Conservation (phyloP, 2,888 invertebrate species). For the Fragum sueziense region DNA sequence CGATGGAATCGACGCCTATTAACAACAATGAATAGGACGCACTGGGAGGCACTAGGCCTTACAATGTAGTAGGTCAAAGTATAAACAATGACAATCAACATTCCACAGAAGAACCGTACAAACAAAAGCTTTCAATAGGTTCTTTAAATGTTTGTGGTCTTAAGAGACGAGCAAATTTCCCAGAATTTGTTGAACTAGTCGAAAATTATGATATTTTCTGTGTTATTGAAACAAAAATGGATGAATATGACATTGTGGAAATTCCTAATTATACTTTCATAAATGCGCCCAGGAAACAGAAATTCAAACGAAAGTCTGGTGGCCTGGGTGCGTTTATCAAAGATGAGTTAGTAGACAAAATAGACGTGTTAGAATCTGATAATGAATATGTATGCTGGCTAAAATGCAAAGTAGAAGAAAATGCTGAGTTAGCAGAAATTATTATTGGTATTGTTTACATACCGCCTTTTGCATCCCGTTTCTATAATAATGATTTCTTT, state of each 20-base stretch:
- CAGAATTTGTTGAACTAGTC: not conserved
- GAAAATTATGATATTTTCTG: not conserved
- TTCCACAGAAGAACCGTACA: not conserved
- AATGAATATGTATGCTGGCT: conserved; percentile 5
- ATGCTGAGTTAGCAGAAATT: not conserved
- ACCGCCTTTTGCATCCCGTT: too few species aligned
- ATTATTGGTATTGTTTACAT: not conserved
- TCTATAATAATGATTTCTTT: too few species aligned
- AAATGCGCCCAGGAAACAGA: not conserved
- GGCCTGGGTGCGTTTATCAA: too few species aligned
- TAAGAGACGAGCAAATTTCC: not conserved
- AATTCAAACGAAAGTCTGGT: too few species aligned
- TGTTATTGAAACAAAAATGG: not conserved
- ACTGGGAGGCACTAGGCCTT: not conserved
- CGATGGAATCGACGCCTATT: not conserved
- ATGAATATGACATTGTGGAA: too few species aligned
- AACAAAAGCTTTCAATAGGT: not conserved
- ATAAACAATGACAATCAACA: not conserved
- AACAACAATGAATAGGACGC: not conserved
- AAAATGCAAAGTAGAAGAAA: too few species aligned
- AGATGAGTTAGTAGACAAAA: not conserved
- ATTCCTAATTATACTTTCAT: not conserved
- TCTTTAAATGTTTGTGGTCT: conserved; percentile 14
- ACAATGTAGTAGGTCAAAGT: not conserved
- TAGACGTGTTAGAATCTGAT: not conserved